phyloP scores from a whole-genome alignment of 2,113 vertebrate genomes.

The Dicentrarchus labrax region DNA sequence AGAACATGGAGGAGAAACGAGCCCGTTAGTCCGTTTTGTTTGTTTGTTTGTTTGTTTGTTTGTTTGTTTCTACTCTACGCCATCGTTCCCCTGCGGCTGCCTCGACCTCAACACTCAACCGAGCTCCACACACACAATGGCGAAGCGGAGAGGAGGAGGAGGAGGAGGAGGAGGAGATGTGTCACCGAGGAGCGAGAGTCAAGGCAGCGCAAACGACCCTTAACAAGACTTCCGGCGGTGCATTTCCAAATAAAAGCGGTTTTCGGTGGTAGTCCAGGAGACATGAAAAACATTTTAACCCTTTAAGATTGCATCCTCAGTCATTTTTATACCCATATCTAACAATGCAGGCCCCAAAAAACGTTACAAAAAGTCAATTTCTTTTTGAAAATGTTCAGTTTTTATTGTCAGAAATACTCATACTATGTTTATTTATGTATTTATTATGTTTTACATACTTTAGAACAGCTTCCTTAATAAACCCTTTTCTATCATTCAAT shows the following conservation, averaged over 20 bases:
- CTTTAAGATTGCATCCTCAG: no score
- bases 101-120: constrained; percentile 2
- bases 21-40: constrained; percentile 23
- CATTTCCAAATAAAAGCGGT: constrained; percentile 15
- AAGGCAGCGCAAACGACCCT: background rate
- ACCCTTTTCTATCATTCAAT: no score
- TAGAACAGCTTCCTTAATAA: no score
- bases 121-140: constrained; percentile 40
- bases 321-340: no score
- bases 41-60: background rate
- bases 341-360: no score
- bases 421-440: no score
- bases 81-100: constrained; percentile 1
- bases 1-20: constrained; percentile 14
- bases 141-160: constrained; percentile 2
- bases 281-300: no score
- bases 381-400: no score
- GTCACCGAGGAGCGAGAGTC: background rate
- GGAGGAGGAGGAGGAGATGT: constrained; percentile 13
- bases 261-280: background rate
- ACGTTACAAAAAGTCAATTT: no score
- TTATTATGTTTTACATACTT: no score
- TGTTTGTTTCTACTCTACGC: constrained; percentile 1
- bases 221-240: background rate
- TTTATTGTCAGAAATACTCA: no score